Conservation (phyloP, 2,113 vertebrate genomes). For the Nymphicus hollandicus region DNA sequence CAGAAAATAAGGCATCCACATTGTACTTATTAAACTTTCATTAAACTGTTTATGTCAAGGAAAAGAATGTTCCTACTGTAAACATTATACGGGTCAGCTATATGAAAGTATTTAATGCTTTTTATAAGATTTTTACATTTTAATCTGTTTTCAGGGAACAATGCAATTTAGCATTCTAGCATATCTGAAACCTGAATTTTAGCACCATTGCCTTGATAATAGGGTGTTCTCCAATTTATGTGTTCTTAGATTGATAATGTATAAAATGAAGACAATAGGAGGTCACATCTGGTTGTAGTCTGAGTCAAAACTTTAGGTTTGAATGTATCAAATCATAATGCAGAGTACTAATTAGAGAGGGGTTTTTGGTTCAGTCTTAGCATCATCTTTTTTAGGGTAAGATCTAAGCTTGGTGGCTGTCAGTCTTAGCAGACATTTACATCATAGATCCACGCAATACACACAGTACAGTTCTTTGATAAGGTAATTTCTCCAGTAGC, state of each 20-base stretch:
- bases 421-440: not conserved
- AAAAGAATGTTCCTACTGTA: not conserved
- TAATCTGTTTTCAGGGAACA: not conserved
- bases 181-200: not conserved
- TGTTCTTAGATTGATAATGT: not conserved
- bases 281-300: not conserved
- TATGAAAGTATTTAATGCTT: not conserved
- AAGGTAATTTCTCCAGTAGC: not conserved
- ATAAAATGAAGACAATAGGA: not conserved
- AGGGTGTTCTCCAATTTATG: not conserved
- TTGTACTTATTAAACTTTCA: slow-evolving; percentile 7
- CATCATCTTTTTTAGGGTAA: not conserved
- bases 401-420: not conserved
- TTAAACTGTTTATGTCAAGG: not conserved
- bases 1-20: not conserved
- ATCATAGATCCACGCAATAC: not conserved
- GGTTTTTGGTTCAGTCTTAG: not conserved
- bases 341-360: not conserved
- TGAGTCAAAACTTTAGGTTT: not conserved
- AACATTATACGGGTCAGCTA: not conserved
- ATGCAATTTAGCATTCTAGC: not conserved
- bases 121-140: not conserved
- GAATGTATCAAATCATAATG: not conserved
- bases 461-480: not conserved
- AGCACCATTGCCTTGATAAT: not conserved